phyloP scores from a whole-genome alignment of 1,140 invertebrate species.

The Stegodyphus mimosarum region DNA sequence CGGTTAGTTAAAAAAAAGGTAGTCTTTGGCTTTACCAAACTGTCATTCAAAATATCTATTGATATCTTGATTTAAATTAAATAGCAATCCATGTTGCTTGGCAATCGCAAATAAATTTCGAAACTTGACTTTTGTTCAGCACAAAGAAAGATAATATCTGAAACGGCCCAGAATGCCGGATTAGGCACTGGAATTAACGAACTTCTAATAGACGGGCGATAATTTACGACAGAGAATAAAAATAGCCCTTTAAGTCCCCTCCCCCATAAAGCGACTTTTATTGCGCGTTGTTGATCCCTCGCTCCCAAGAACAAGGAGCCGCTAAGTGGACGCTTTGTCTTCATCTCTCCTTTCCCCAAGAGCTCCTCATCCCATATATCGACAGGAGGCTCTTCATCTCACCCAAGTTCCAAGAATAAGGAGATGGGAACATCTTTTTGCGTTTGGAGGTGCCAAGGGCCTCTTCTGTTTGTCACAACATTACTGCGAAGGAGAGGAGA shows the following conservation, averaged over 20 bases:
- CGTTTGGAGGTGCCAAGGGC: no score
- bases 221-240: conserved; percentile 41
- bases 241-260: conserved; percentile 22
- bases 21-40: no score
- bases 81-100: no score
- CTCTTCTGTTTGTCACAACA: background rate
- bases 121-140: no score
- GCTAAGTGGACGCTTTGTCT: conserved; percentile 35
- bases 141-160: no score
- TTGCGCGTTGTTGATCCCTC: conserved; percentile 16
- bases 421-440: background rate
- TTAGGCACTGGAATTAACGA: conserved; percentile 39
- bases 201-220: conserved; percentile 45
- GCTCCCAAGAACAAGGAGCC: background rate
- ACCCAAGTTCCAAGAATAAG: background rate
- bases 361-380: background rate
- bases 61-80: no score
- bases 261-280: conserved; percentile 45
- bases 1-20: no score
- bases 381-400: background rate
- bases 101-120: no score
- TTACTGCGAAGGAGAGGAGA: no score
- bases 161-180: no score
- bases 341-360: conserved; percentile 7
- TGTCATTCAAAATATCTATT: no score